Evolutionary conservation across 2,113 vertebrate genomes (phyloP), one percentile per base, ranked within the genome.

Genomic region (Lepisosteus oculatus): DNA sequence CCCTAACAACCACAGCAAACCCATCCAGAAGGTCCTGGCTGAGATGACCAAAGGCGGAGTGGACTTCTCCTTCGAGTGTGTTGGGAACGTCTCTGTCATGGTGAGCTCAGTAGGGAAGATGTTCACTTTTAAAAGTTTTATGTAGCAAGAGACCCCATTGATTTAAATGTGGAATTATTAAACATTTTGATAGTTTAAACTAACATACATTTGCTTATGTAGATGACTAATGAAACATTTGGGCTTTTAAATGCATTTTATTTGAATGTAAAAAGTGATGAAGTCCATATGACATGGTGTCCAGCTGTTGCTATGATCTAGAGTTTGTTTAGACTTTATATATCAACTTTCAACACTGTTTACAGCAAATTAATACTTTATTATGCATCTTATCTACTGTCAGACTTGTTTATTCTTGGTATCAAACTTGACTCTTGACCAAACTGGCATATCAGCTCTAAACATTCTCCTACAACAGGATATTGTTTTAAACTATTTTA

Each of bases 1-100:
- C 84, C 95, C 95, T 6, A 79, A 66, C 29, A 85, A 93, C 7
- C 77, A 88, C 9, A 63, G 59, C 15, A 89, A 87, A 66, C 86
- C 90, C 6, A 78, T 95, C 76, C 90, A 95, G 0, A 81, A 96
- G 11, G 90, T 94, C 67, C 14, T 98, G 73, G 44, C 45, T 0
- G 90, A 95, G 68, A 79, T 91, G 91, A 95, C 93, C 0, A 7
- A 13, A 0, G 89, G 87, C 4, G 93, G 95, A 0, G 90, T 95
- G 76, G 95, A 97, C 85, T 95, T 90, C 42, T 88, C 91, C 45
- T 79, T 98, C 0, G 96, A 95, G 77, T 95, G 93, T 85, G 85
- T 90, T 0, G 95, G 96, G 42, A 84, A 70, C 47, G 85, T 73
- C 0, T 79, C 72, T 2, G 78, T 88, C 70, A 95, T 96, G 94